Base-by-base conservation (phyloP, 1,140 invertebrate species). In the Lutraria rhynchaena region DNA sequence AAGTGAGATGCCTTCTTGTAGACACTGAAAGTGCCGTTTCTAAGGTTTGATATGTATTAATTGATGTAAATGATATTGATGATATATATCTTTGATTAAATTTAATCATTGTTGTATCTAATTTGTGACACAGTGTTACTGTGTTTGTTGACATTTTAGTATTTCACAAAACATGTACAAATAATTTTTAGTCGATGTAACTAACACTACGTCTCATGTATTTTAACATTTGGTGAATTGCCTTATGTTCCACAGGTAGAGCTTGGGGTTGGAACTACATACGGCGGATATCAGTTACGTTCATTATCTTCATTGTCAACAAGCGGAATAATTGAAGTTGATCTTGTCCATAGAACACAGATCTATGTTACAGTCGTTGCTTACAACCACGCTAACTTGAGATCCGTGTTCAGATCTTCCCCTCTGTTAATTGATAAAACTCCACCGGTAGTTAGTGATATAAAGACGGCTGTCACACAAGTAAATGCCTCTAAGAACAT, bases 381-480 rank as follows among this genome's bases (percentile, higher is more conserved):
- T n/a, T 67, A 85, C 46, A 85, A 85, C 55, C 19, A 73, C n/a
- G 83, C 83, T 31, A 73, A 80, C 9, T 55, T 80, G 17, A 57
- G 37, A 33, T 60, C 74, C 27, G 57, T 55, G 22, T 85, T 85
- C 70, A 22, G 19, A 7, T 82, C 74, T 3, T 1, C 46, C 17
- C 57, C 74, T 4, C 17, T 85, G 33, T 46, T 22, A 27, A 37
- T 82, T 22, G 83, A 85, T 57, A 29, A 77, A 15, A 85, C 83
- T 17, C 55, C 46, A 44, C 83, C 83, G 33, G 17, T 33, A 3
- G 44, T 85, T 41, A 46, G 41, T 17, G 37, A 74, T 17, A 53
- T 76, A 11, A 53, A 35, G 22, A 19, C 58, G 31, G 53, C n/a
- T 2, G 51, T 82, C 33, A 44, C 53, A 58, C 29, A 17, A 3